phyloP scores from a whole-genome alignment of 2,113 vertebrate genomes.

The Macaca nemestrina region DNA sequence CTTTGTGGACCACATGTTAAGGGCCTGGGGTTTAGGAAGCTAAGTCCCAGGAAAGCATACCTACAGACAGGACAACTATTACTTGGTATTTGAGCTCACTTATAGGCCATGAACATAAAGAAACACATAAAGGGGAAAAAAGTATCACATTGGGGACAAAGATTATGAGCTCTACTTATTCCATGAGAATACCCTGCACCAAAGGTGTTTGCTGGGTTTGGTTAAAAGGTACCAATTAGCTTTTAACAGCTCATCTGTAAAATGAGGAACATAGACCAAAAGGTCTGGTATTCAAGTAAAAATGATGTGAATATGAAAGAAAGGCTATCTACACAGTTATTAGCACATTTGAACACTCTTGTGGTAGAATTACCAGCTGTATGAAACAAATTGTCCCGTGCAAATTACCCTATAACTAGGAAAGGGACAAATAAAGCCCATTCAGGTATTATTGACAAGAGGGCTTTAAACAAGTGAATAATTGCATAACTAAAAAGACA shows the following conservation, averaged over 20 bases:
- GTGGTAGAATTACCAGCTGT: not conserved
- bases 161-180: not conserved
- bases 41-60: constrained; percentile 41
- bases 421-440: constrained; percentile 30
- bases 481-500: constrained; percentile 53
- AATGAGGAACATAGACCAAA: not conserved
- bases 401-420: not conserved
- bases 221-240: not conserved
- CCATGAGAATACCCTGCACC: not conserved
- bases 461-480: constrained; percentile 53
- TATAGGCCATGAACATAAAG: constrained; percentile 28
- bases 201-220: not conserved
- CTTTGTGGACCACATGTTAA: constrained; percentile 24
- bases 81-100: constrained; percentile 43
- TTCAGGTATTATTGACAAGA: constrained; percentile 59
- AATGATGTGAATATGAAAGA: not conserved
- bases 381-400: constrained; percentile 15
- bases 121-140: not conserved
- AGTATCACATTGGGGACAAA: not conserved
- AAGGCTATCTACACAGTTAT: not conserved
- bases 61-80: constrained; percentile 33
- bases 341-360: not conserved
- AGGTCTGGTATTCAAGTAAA: constrained; percentile 3
- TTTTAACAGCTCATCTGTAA: constrained; percentile 34
- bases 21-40: constrained; percentile 21